These are phyloP conservation scores for Charina bottae DNA, from an alignment of 2,113 vertebrate genomes.

Conservation along the genomic window DNA sequence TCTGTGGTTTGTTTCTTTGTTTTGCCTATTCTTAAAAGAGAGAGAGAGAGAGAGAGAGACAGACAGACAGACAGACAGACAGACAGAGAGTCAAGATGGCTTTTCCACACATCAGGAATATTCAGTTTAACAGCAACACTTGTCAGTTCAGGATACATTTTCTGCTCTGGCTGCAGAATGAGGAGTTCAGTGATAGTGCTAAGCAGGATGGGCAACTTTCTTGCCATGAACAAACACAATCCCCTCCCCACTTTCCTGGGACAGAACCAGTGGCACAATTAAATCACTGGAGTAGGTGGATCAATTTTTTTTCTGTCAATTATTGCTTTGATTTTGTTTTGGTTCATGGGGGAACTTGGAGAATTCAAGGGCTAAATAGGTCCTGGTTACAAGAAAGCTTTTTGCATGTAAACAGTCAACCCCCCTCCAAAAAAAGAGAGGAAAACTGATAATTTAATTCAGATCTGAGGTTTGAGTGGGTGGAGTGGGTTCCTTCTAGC, in stretches of 20 bases:
- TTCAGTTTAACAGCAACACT: not conserved
- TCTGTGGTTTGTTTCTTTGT: not conserved
- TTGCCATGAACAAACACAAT: not conserved
- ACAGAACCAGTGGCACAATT: not conserved
- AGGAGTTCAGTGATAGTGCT: not conserved
- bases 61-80: not conserved
- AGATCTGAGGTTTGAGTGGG: not conserved
- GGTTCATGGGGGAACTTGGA: not conserved
- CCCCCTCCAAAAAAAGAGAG: not conserved
- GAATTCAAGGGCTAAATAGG: not conserved
- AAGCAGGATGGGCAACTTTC: not conserved
- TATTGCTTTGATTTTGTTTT: not conserved
- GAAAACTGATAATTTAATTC: not conserved
- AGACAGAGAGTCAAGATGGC: not conserved
- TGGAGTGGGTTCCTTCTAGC: not conserved
- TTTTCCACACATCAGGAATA: not conserved
- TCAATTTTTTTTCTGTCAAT: not conserved
- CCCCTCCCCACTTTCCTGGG: not conserved
- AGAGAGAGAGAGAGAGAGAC: not conserved
- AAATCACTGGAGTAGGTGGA: not conserved
- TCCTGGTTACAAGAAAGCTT: not conserved
- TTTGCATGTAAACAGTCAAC: not conserved
- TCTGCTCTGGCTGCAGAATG: not conserved
- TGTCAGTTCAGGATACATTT: not conserved
- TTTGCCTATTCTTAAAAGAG: not conserved